Evolutionary conservation across 2,888 invertebrate genomes (phyloP), one percentile per base, ranked within the genome.

Genomic region (Drosophila macrospina): DNA sequence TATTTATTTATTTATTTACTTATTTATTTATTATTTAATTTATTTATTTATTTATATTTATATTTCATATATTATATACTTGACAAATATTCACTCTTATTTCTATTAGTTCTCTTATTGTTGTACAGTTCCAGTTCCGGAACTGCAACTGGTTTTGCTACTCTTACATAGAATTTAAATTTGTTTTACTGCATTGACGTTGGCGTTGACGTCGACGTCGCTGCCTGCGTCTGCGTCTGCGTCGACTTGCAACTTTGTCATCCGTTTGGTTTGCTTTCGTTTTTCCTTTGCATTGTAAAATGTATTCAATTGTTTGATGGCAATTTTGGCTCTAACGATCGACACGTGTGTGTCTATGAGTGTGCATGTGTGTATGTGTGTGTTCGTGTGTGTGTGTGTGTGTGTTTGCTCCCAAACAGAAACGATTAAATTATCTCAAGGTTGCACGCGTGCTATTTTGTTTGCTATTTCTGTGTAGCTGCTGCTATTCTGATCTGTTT

Each of bases 381-480:
- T 67, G 10, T 24, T 13, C 42, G 3, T 51, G 10, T 67, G 7
- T 54, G 1, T 64, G 47, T 63, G 47, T 61, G 59, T 59, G 47
- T 83, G 69, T 76, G 82, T 59, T 70, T 77, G 80, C 69, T 74
- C 70, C 64, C 80, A 74, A 86, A 86, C 74, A 72, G 67, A 70
- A 77, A 69, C 88, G 81, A 81, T 86, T 81, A 80, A 83, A 85
- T 85, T 81, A 86, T 86, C 78, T 85, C 86, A 86, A 86, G 86
- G 86, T 85, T 81, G 69, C 86, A 86, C 86, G 86, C 86, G 86
- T 81, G 81, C 81, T 69, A 64, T 37, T 74, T 72, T 60, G 30
- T 74, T 74, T 77, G 66, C 64, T 63, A n/a, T n/a, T 73, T 70
- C 60, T 55, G 36, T 42, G 28, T 42, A 45, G 39, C 44, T 50